phyloP scores from a whole-genome alignment of 2,797 vertebrate genomes.

The Eremophila alpestris region DNA sequence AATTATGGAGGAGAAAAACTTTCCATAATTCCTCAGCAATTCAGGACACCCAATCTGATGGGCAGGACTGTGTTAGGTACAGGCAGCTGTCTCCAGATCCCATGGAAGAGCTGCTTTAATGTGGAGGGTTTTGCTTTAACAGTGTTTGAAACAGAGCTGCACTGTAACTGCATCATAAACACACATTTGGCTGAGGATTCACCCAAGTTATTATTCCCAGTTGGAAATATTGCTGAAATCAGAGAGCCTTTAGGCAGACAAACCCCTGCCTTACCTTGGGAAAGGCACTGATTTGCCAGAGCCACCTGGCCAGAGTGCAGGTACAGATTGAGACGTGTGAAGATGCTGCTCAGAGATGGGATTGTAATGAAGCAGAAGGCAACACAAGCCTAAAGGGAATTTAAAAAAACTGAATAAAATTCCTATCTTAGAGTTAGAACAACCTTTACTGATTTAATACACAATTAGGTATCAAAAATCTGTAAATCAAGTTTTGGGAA shows the following conservation, averaged over 20 bases:
- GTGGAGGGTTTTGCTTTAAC: not conserved
- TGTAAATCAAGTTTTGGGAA: not conserved
- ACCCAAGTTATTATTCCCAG: not conserved
- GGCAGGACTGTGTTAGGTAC: not conserved
- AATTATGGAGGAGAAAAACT: not conserved
- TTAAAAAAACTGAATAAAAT: not conserved
- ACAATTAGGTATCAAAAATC: not conserved
- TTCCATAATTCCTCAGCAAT: not conserved
- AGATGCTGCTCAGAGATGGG: constrained; percentile 92
- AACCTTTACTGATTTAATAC: not conserved
- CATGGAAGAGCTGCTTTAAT: not conserved
- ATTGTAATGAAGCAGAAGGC: constrained; percentile 99
- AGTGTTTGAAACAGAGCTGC: not conserved
- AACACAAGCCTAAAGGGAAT: constrained; percentile 87
- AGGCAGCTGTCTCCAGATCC: not conserved
- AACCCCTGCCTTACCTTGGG: constrained; percentile 85
- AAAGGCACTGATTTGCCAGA: constrained; percentile 96
- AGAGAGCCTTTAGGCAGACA: not conserved
- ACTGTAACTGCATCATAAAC: not conserved
- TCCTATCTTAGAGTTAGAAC: not conserved
- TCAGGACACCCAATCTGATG: not conserved
- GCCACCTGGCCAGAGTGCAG: constrained; percentile 94
- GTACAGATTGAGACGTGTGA: constrained; percentile 92
- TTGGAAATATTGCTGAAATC: not conserved
- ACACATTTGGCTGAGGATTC: not conserved